These are phyloP conservation scores for Acipenser oxyrinchus DNA, from an alignment of 2,797 vertebrate species.

Conservation along the genomic window DNA sequence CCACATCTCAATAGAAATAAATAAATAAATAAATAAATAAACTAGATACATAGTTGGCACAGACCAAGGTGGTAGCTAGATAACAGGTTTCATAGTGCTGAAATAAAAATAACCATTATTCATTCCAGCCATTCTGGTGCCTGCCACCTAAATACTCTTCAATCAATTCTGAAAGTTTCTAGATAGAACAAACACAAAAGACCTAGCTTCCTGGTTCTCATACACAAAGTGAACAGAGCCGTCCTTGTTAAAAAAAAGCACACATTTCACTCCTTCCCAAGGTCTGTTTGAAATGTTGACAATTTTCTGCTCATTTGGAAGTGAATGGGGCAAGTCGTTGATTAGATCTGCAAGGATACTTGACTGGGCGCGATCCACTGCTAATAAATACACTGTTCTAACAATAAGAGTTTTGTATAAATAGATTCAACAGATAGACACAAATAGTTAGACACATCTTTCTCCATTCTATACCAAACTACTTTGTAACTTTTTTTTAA, in stretches of 20 bases:
- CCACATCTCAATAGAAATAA: neutral
- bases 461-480: too few relatives aligned
- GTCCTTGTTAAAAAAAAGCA: conserved; percentile 19
- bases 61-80: conserved; percentile 25
- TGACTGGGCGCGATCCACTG: neutral
- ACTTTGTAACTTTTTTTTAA: too few relatives aligned
- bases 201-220: conserved; percentile 18
- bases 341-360: neutral
- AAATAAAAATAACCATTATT: conserved; percentile 29
- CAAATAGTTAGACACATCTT: too few relatives aligned
- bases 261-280: conserved; percentile 7
- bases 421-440: too few relatives aligned
- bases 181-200: conserved; percentile 25
- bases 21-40: conserved; percentile 11
- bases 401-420: too few relatives aligned
- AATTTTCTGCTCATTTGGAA: conserved; percentile 15
- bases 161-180: conserved; percentile 25
- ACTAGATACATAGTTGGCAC: conserved; percentile 21
- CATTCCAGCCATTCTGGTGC: conserved; percentile 14
- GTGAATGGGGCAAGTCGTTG: neutral
- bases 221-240: conserved; percentile 16
- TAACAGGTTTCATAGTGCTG: neutral
- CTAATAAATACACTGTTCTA: too few relatives aligned
- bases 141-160: conserved; percentile 27
- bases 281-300: neutral